Base-by-base conservation (phyloP, 2,797 vertebrate species). In the Sphenodon punctatus region DNA sequence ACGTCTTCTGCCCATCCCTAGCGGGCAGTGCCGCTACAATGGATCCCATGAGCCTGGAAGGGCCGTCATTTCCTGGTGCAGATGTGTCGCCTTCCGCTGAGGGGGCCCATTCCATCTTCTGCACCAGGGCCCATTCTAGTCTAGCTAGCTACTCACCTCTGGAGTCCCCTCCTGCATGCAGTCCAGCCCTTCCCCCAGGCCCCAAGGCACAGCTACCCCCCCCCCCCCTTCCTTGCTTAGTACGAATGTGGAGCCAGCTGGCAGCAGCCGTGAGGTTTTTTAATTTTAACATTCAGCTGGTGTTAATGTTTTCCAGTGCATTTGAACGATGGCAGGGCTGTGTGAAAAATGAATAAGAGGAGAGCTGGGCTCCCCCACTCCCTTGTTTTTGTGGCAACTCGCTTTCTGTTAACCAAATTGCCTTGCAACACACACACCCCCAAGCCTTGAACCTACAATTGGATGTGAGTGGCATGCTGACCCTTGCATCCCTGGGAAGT, bases 401-500 rank as follows among this genome's bases (percentile, higher is more conserved):
- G 61, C 60, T 92, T 89, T 90, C 80, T 86, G 69, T 84, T 87
- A 86, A 84, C 87, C 82, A 87, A 78, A 71, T 53, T 67, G 46
- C 64, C 85, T 15, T 85, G 80, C n/a, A 55, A 66, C 60, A 80
- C 74, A 82, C 67, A 43, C 69, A 77, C 81, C 80, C 78, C 75
- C n/a, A 75, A 63, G 10, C 43, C 0, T 0, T 49, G 75, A 74
- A 82, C 78, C 84, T 16, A 67, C 80, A 86, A 53, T 73, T 80
- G 80, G 80, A 58, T 39, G n/a, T 17, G 15, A 67, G 5, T 53
- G 45, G 49, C 56, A 55, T 83, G 84, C 63, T 20, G 39, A 43
- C 67, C 79, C 53, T 15, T 71, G 23, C 8, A 7, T 23, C 11
- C 20, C 12, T 14, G 6, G 12, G 61, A 45, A 61, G 58, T n/a